phyloP scores from a whole-genome alignment of 2,113 vertebrate genomes.

The Pitta sordida region DNA sequence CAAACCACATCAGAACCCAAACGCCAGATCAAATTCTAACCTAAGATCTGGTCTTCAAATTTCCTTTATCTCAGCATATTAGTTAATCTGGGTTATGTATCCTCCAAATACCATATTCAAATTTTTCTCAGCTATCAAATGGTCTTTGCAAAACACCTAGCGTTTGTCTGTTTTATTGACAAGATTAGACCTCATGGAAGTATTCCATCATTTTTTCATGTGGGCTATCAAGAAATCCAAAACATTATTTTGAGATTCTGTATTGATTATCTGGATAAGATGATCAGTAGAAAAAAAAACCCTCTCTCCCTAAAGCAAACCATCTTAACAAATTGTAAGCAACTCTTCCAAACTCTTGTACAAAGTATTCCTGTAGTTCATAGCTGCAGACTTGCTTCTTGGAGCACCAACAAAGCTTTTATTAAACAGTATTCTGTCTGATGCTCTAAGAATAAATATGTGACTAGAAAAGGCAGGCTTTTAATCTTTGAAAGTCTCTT shows the following conservation, averaged over 20 bases:
- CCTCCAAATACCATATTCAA: not conserved
- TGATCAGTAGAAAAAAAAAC: not conserved
- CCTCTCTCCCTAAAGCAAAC: not conserved
- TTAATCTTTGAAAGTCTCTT: not conserved
- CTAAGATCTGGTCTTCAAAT: not conserved
- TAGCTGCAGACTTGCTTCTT: not conserved
- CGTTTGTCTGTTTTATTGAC: not conserved
- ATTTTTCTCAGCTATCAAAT: not conserved
- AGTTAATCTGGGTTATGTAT: not conserved
- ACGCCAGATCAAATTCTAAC: not conserved
- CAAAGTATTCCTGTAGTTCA: not conserved
- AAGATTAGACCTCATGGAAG: not conserved
- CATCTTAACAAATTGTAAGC: not conserved
- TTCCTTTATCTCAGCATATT: not conserved
- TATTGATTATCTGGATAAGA: not conserved
- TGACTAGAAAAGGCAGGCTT: not conserved
- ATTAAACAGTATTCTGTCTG: not conserved
- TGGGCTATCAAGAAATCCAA: not conserved
- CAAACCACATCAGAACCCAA: too few species aligned
- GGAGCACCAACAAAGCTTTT: not conserved
- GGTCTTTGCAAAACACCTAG: not conserved
- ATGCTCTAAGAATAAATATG: not conserved
- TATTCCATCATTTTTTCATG: not conserved
- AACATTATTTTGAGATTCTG: not conserved
- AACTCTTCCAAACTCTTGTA: not conserved